A percentile compares a stretch with the other conserved stretches of the same genome.
Conservation (phyloP, 1,140 invertebrate species). For the Aphidius gifuensis region DNA sequence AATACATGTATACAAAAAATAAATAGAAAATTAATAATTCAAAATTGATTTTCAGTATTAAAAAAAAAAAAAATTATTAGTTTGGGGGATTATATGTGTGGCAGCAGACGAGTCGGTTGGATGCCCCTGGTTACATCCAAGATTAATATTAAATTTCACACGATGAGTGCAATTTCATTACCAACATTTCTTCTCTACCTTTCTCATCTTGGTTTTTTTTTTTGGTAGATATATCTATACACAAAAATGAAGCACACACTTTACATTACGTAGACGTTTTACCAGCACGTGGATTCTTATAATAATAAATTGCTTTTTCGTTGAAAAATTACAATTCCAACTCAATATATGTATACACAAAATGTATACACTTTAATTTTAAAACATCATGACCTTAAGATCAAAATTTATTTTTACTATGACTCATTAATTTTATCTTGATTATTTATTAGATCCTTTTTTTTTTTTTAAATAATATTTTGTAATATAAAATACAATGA, state of each 20-base stretch:
- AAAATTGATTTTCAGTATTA: neutral
- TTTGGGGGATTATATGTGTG: conserved; percentile 27
- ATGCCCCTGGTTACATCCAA: conserved; percentile 39
- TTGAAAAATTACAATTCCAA: too few species aligned
- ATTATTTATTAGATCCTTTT: neutral
- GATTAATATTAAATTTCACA: conserved; percentile 55
- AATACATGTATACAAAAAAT: too few species aligned
- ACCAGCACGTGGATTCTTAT: neutral
- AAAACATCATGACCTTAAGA: too few species aligned
- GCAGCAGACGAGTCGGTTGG: conserved; percentile 25
- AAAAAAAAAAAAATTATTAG: conserved; percentile 13
- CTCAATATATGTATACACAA: too few species aligned
- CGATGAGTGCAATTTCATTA: conserved; percentile 53
- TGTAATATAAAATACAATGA: too few species aligned
- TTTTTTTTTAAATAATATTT: neutral
- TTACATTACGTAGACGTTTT: conserved; percentile 19
- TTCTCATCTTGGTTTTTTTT: conserved; percentile 1
- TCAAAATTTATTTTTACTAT: too few species aligned
- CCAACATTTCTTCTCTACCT: conserved; percentile 31
- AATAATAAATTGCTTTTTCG: too few species aligned
- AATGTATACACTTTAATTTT: too few species aligned
- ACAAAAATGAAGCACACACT: neutral
- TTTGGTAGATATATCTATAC: too few species aligned
- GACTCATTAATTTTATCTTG: neutral
- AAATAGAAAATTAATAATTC: too few species aligned